A percentile compares a stretch with the other conserved stretches of the same genome.
Evolutionary conservation across 2,113 vertebrate species (phyloP).

Genomic region (Gracilinanus agilis): DNA sequence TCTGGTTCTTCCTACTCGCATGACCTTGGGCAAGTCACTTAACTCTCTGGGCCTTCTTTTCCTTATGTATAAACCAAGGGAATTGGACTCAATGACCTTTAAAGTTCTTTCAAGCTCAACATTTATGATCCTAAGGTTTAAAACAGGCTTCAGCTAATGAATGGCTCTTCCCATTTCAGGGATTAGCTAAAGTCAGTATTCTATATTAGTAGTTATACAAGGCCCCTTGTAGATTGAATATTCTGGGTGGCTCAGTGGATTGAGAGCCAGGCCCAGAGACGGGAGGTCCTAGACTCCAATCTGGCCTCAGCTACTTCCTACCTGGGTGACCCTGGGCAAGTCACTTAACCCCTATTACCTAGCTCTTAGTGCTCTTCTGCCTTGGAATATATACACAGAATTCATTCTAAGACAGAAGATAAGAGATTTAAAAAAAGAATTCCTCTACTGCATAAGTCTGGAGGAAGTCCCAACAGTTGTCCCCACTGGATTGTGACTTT

Average conservation of each 20-base stretch:
- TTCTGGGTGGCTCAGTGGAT: no score
- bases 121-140: not conserved
- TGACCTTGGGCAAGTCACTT: not conserved
- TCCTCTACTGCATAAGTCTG: not conserved
- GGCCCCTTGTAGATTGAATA: slow-evolving; percentile 23
- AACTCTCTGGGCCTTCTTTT: not conserved
- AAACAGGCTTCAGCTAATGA: not conserved
- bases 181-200: not conserved
- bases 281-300: no score
- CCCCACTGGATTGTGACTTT: slow-evolving; percentile 15
- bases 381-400: no score
- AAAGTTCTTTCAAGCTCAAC: not conserved
- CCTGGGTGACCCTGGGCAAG: no score
- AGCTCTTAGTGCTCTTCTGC: no score
- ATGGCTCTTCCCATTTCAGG: not conserved
- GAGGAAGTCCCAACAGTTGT: not conserved
- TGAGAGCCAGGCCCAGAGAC: no score
- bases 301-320: no score
- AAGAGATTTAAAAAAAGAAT: not conserved
- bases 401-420: no score
- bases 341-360: no score
- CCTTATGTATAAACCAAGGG: not conserved
- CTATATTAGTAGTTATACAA: slow-evolving; percentile 1
- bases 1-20: not conserved
- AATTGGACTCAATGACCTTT: not conserved